phyloP scores from a whole-genome alignment of 2,888 invertebrate genomes.

The Thera obeliscata region DNA sequence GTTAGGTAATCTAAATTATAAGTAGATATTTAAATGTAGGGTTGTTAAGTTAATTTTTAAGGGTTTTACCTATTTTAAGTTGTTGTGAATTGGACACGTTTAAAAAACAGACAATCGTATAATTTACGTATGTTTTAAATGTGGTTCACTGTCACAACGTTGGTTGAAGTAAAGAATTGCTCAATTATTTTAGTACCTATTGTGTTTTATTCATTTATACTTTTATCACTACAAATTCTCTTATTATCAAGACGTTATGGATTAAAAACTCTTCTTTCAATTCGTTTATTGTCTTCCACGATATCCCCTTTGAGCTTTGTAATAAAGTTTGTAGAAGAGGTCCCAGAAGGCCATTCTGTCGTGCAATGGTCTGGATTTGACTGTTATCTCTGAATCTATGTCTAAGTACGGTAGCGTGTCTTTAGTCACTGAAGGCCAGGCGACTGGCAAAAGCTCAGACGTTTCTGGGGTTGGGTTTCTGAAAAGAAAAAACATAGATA shows the following conservation, averaged over 20 bases:
- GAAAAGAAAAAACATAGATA: conserved; percentile 23
- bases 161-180: conserved; percentile 32
- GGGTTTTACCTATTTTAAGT: conserved; percentile 28
- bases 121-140: conserved; percentile 53
- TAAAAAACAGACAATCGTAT: conserved; percentile 42
- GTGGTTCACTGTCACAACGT: conserved; percentile 78
- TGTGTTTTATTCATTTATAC: conserved; percentile 10
- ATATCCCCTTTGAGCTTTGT: conserved; percentile 35
- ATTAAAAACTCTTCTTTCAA: background rate
- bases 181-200: conserved; percentile 17
- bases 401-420: conserved; percentile 36
- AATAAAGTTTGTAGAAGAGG: conserved; percentile 45
- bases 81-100: conserved; percentile 81
- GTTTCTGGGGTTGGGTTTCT: conserved; percentile 49
- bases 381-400: conserved; percentile 34
- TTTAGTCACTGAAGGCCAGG: conserved; percentile 44
- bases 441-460: conserved; percentile 42
- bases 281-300: background rate
- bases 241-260: too few species aligned
- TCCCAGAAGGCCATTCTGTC: conserved; percentile 47
- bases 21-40: background rate
- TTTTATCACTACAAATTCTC: too few species aligned
- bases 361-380: conserved; percentile 40
- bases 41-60: conserved; percentile 8
- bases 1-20: too few species aligned